Conservation (phyloP, 1,140 invertebrate genomes). For the Calephelis virginiensis region DNA sequence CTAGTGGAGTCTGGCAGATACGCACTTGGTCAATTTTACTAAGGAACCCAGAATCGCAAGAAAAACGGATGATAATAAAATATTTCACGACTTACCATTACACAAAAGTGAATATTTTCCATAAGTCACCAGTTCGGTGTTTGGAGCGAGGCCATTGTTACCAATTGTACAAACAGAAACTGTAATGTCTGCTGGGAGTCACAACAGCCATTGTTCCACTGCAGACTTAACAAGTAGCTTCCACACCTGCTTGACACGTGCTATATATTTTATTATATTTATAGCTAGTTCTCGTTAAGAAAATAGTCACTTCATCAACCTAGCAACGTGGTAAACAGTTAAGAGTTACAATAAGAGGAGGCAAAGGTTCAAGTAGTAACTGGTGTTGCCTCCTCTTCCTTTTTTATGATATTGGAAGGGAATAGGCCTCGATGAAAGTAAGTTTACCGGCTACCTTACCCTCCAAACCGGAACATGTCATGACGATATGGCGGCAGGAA, state of each 20-base stretch:
- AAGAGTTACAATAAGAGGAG: too few relatives aligned
- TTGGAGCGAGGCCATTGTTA: slow-evolving; percentile 22
- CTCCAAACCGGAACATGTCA: too few relatives aligned
- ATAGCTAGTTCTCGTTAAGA: too few relatives aligned
- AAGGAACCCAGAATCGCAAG: neutral
- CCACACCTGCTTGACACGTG: slow-evolving; percentile 53
- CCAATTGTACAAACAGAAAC: slow-evolving; percentile 49
- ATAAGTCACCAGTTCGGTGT: slow-evolving; percentile 4
- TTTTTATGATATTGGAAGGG: too few relatives aligned
- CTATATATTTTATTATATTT: slow-evolving; percentile 12
- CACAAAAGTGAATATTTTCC: slow-evolving; percentile 10
- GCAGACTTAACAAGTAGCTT: slow-evolving; percentile 51
- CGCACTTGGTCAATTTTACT: neutral
- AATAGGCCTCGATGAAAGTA: too few relatives aligned
- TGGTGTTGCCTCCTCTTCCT: too few relatives aligned
- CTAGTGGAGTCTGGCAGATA: too few relatives aligned
- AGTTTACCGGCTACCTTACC: too few relatives aligned
- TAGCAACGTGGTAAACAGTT: too few relatives aligned
- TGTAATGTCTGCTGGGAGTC: slow-evolving; percentile 45
- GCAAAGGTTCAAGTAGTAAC: too few relatives aligned
- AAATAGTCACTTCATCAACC: too few relatives aligned
- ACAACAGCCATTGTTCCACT: slow-evolving; percentile 62
- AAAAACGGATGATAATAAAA: neutral
- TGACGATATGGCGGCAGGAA: too few relatives aligned
- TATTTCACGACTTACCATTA: neutral